Evolutionary conservation across 35 echinoderm and acorn worm species (phyloP).

Genomic region (Apostichopus japonicus): DNA sequence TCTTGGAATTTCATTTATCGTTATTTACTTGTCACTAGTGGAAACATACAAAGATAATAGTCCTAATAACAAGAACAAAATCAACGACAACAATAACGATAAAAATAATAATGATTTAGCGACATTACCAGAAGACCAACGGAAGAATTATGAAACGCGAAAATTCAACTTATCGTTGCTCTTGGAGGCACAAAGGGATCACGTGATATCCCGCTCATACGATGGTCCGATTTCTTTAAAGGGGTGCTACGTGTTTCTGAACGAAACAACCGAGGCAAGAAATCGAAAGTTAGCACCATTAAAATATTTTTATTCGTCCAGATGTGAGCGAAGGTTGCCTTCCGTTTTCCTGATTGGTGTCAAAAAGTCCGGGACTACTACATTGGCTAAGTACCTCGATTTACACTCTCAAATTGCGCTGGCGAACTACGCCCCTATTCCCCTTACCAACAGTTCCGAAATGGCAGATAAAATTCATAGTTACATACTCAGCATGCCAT

Average conservation of each 20-base stretch:
- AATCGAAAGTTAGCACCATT: neutral
- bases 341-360: slow-evolving; percentile 49
- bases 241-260: slow-evolving; percentile 12
- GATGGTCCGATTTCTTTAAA: neutral
- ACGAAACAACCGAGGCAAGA: neutral
- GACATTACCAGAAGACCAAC: too few species aligned
- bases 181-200: neutral
- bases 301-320: neutral
- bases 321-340: slow-evolving; percentile 41
- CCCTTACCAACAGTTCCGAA: neutral
- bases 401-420: neutral
- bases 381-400: slow-evolving; percentile 31
- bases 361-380: slow-evolving; percentile 66
- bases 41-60: too few species aligned
- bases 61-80: too few species aligned
- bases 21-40: too few species aligned
- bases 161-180: neutral
- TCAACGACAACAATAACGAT: too few species aligned
- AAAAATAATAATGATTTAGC: too few species aligned
- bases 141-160: too few species aligned
- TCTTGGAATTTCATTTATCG: too few species aligned
- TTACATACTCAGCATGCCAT: slow-evolving; percentile 21
- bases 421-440: neutral
- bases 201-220: neutral
- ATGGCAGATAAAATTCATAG: neutral